Evolutionary conservation across 2,888 invertebrate species (phyloP).

Genomic region (Panzeria rudis): DNA sequence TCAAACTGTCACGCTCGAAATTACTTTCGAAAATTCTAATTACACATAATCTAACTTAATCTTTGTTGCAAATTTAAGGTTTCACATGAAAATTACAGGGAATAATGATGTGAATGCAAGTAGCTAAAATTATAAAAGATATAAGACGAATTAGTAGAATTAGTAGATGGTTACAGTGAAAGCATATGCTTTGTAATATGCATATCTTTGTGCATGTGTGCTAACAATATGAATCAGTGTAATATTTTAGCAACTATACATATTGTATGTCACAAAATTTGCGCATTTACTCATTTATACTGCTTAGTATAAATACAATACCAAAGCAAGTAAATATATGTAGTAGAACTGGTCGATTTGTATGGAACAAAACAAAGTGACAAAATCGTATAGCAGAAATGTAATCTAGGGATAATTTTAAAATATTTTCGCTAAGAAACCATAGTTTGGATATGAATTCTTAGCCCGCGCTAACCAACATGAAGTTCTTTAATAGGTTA

Average conservation of each 20-base stretch:
- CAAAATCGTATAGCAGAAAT: too few species aligned
- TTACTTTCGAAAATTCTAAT: not conserved
- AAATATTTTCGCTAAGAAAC: too few species aligned
- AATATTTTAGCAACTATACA: not conserved
- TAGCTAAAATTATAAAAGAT: not conserved
- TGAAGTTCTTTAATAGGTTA: too few species aligned
- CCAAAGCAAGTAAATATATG: not conserved
- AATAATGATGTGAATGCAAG: not conserved
- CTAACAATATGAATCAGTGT: constrained; percentile 54
- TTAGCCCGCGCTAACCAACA: too few species aligned
- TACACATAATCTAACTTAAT: not conserved
- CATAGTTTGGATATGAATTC: too few species aligned
- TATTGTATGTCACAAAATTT: not conserved
- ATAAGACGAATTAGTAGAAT: not conserved
- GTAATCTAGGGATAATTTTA: too few species aligned
- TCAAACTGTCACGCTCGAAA: not conserved
- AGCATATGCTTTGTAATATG: constrained; percentile 11
- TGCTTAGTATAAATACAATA: not conserved
- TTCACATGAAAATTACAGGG: not conserved
- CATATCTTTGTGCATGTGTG: constrained; percentile 36
- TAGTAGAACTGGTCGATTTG: too few species aligned
- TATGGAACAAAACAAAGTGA: too few species aligned
- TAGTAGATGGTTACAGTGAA: not conserved
- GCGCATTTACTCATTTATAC: not conserved
- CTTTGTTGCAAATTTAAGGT: not conserved